Evolutionary conservation across 2,797 vertebrate genomes (phyloP).

Genomic region (Pelodytes ibericus): DNA sequence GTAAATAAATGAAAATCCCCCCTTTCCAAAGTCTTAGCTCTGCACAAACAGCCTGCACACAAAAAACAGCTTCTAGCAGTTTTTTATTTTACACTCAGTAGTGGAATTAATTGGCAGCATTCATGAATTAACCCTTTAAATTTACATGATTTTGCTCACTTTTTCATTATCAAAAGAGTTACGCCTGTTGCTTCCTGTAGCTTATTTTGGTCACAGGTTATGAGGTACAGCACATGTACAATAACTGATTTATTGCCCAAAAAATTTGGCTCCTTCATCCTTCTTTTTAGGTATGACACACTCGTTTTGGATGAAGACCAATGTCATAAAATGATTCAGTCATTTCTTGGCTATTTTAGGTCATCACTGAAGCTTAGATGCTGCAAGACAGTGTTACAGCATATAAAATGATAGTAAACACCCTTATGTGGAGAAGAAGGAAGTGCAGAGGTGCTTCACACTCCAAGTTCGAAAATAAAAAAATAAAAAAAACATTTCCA

Average conservation of each 20-base stretch:
- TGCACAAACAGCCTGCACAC: not conserved
- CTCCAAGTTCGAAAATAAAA: too few relatives aligned
- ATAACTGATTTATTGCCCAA: not conserved
- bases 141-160: not conserved
- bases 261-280: not conserved
- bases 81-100: not conserved
- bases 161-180: not conserved
- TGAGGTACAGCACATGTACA: not conserved
- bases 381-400: too few relatives aligned
- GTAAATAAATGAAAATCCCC: not conserved
- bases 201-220: not conserved
- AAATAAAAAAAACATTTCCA: too few relatives aligned
- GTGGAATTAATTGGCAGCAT: not conserved
- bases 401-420: too few relatives aligned
- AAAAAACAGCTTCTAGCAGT: not conserved
- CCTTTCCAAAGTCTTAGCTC: not conserved
- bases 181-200: not conserved
- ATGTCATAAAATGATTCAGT: not conserved
- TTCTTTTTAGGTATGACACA: not conserved
- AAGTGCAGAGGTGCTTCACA: too few relatives aligned
- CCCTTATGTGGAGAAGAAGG: too few relatives aligned
- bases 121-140: not conserved
- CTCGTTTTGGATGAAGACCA: conserved; percentile 1
- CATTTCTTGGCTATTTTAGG: conserved; percentile 1
- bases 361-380: too few relatives aligned